Conservation (phyloP, 1,140 invertebrate genomes). For the Pogonognathellus flavescens region DNA sequence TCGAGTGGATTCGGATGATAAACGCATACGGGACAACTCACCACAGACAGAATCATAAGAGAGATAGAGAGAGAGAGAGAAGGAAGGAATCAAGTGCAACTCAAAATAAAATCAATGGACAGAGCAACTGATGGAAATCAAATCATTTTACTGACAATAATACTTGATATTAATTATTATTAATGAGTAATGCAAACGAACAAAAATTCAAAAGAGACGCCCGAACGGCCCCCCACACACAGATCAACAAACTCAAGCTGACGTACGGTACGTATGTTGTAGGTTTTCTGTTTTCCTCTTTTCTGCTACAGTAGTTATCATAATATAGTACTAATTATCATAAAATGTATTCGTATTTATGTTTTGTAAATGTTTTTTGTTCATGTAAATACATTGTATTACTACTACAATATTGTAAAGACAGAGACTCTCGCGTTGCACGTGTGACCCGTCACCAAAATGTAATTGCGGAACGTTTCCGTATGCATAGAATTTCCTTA, state of each 20-base stretch:
- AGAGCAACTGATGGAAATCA: slow-evolving; percentile 49
- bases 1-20: slow-evolving; percentile 35
- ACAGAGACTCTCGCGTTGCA: not conserved
- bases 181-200: slow-evolving; percentile 50
- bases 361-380: slow-evolving; percentile 3
- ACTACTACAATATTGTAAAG: not conserved
- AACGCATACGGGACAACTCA: slow-evolving; percentile 47
- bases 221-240: slow-evolving; percentile 47
- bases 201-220: slow-evolving; percentile 46
- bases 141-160: slow-evolving; percentile 50
- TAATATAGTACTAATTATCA: slow-evolving; percentile 1
- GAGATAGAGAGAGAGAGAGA: slow-evolving; percentile 13
- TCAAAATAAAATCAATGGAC: slow-evolving; percentile 50
- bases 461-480: not conserved
- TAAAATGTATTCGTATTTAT: not conserved
- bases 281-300: slow-evolving; percentile 19
- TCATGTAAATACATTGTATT: not conserved
- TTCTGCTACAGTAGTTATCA: slow-evolving; percentile 22
- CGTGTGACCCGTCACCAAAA: not conserved
- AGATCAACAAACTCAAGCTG: slow-evolving; percentile 48
- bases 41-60: slow-evolving; percentile 32
- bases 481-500: not conserved
- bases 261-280: slow-evolving; percentile 40
- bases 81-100: slow-evolving; percentile 49
- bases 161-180: slow-evolving; percentile 48